Percentiles rank a stretch among this genome's conserved stretches.
These are phyloP conservation scores for Smutsia temminckii DNA, from an alignment of 2,797 vertebrate genomes.

Conservation along the genomic window DNA sequence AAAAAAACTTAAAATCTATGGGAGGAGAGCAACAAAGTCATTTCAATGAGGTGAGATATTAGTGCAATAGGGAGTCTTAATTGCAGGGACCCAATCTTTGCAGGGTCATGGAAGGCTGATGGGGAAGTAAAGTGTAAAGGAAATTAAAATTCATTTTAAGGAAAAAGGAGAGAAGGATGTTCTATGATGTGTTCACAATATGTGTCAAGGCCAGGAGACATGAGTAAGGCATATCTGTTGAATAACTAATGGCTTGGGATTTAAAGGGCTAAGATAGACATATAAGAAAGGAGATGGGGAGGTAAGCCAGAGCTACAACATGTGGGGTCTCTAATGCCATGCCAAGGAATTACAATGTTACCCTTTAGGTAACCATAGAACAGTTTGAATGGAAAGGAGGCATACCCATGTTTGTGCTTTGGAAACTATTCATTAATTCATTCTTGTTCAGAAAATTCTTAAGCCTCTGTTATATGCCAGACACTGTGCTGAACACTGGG, in stretches of 20 bases:
- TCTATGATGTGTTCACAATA: neutral
- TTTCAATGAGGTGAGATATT: neutral
- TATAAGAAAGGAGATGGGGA: neutral
- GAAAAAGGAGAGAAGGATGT: too few species aligned
- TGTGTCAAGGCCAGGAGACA: neutral
- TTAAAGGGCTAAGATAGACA: neutral
- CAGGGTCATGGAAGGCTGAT: neutral
- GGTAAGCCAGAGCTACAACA: fast-evolving
- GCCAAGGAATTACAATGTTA: neutral
- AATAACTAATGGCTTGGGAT: neutral
- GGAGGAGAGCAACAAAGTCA: neutral
- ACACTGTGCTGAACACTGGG: fast-evolving
- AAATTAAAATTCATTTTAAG: neutral
- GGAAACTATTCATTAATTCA: neutral
- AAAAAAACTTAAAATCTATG: neutral
- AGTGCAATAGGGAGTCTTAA: neutral
- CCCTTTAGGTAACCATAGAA: fast-evolving
- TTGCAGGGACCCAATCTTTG: neutral
- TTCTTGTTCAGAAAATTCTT: neutral
- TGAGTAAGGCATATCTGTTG: neutral
- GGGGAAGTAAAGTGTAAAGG: neutral
- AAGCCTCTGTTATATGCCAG: neutral
- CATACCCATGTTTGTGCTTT: neutral
- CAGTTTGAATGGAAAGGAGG: neutral
- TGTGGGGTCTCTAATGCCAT: neutral